Base-by-base conservation (phyloP, 53 echinoderm and acorn worm genomes). In the Actinopyga echinites region DNA sequence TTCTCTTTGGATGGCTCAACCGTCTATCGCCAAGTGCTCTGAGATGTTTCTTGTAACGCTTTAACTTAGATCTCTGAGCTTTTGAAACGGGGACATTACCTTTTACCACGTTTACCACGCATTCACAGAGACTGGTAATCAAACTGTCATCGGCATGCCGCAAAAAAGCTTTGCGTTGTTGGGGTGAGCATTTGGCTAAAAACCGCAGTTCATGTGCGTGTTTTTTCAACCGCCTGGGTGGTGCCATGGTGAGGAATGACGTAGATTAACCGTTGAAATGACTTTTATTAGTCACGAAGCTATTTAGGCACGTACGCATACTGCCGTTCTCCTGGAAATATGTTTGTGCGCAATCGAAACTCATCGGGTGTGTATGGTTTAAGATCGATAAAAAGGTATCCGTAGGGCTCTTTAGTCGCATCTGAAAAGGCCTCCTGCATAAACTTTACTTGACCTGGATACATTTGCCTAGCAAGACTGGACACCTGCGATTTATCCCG, bases 121-220 rank as follows among this genome's bases (percentile, higher is more conserved):
- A 84, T 75, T 91, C 91, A 81, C 87, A 88, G 0, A 90, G 38
- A 25, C 79, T 65, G 30, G 75, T 77, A 2, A 95, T 20, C 33
- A 92, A 54, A 8, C 74, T 75, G 19, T 65, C 77, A 37, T 88
- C 56, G 24, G 92, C 90, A 22, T 88, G 86, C 49, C 80, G 56
- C 12, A 92, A 28, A 3, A 95, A 80, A 12, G 81, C 86, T 34
- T 89, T 87, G 26, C 90, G 80, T 40, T 90, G 90, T 55, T 37
- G 44, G 1, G 61, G 81, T 10, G 63, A 87, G 23, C 92, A 87
- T 69, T 79, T 79, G 0, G 87, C 82, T 28, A 92, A 63, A 7
- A 89, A 89, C 4, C 79, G 68, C 0, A 92, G 52, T 52, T 89
- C 85, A 20, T 83, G 82, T 21, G 68, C 85, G 83, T 88, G 65